Evolutionary conservation across 1,140 invertebrate species (phyloP).

Genomic region (Atta texana): DNA sequence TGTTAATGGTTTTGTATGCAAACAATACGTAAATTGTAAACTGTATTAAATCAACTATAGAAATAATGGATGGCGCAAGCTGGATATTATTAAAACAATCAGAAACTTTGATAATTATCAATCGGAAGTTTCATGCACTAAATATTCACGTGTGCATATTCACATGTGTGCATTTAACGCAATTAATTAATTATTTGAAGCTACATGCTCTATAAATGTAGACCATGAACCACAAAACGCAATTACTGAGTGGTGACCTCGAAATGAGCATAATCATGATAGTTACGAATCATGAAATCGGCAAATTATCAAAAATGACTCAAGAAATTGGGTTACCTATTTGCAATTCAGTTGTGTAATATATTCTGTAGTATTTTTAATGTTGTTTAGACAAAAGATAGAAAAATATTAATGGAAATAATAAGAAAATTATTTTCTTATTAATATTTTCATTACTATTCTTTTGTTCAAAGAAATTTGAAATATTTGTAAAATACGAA

Average conservation of each 20-base stretch:
- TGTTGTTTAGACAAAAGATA: background rate
- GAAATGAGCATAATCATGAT: slow-evolving; percentile 26
- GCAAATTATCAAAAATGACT: slow-evolving; percentile 18
- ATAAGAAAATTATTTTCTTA: too few relatives aligned
- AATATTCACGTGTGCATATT: slow-evolving; percentile 25
- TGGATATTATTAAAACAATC: slow-evolving; percentile 11
- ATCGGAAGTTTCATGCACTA: slow-evolving; percentile 30
- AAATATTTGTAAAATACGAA: background rate
- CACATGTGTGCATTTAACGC: slow-evolving; percentile 12
- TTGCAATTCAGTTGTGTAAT: background rate
- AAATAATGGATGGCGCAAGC: background rate
- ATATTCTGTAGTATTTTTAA: slow-evolving; percentile 8
- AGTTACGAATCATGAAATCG: slow-evolving; percentile 6
- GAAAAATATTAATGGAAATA: background rate
- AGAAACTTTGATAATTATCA: slow-evolving; percentile 17
- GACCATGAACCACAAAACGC: slow-evolving; percentile 34
- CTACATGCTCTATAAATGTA: slow-evolving; percentile 20
- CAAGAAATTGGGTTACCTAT: background rate
- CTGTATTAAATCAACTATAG: background rate
- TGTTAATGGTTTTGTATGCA: background rate
- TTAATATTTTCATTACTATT: too few relatives aligned
- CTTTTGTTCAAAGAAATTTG: background rate
- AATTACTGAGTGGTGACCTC: slow-evolving; percentile 22
- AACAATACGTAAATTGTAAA: background rate
- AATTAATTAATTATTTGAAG: background rate